Evolutionary conservation across 92 coral and sea anemone species (phyloP).

Genomic region (Pocillopora grandis): DNA sequence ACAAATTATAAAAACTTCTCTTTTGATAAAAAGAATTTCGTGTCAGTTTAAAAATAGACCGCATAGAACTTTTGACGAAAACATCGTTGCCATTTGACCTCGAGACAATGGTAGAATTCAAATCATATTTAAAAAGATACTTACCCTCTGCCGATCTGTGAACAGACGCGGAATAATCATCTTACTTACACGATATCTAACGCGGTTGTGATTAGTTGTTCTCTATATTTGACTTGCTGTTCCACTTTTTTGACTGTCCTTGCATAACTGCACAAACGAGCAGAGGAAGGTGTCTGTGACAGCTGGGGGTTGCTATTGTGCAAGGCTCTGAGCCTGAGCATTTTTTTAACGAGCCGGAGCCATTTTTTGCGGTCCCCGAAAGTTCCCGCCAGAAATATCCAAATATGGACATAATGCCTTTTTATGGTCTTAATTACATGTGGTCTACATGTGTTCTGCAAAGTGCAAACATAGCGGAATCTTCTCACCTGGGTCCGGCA

Average conservation of each 20-base stretch:
- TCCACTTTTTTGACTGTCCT: neutral
- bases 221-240: neutral
- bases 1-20: neutral
- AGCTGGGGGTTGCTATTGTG: too few relatives aligned
- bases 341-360: too few relatives aligned
- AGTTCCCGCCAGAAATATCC: too few relatives aligned
- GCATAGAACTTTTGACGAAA: neutral
- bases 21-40: neutral
- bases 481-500: too few relatives aligned
- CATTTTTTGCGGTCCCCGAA: too few relatives aligned
- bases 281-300: neutral
- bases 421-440: too few relatives aligned
- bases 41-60: neutral
- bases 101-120: neutral
- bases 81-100: neutral
- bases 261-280: neutral
- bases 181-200: neutral
- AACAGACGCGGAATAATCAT: neutral
- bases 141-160: conserved; percentile 4
- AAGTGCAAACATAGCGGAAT: too few relatives aligned
- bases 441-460: too few relatives aligned
- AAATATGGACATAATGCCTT: too few relatives aligned
- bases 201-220: neutral
- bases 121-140: neutral
- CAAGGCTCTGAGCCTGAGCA: too few relatives aligned